Evolutionary conservation across 2,888 invertebrate species (phyloP), one percentile per base, ranked within the genome.

Genomic region (Gymnocheta viridis): DNA sequence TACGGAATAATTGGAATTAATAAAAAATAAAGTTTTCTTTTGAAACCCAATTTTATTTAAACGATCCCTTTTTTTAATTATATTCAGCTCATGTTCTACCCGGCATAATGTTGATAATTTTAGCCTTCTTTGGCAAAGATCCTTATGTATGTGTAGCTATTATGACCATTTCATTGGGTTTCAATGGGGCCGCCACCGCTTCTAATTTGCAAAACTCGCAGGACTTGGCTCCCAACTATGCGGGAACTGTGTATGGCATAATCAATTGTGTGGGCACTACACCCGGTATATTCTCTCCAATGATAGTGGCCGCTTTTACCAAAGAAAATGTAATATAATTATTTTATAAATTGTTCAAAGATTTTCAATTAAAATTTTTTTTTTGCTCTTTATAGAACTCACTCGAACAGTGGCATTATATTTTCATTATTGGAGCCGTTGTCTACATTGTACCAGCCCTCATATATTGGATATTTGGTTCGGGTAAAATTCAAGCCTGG

Each of bases 201-300:
- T 93, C 94, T 2, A 94, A 94, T 88, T 90, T 94, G 85, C 94
- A 94, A 85, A 94, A 94, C 86, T 91, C 94, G 62, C 94, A 96
- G 92, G 96, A 96, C 90, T 91, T 96, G 76, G 94, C 96, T 0
- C 96, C 96, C 0, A 95, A 94, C 87, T 96, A 94, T 88, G 95
- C 95, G 2, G 96, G 95, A 49, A 94, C 95, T 14, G 90, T 96
- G 10, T 95, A 95, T 86, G 96, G 96, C 6, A 94, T 96, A 1
- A 95, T 95, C 72, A 96, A 96, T 89, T 95, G 95, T 79, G 91
- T 96, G 82, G 96, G 95, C 19, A 94, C 94, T 64, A 93, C 94
- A 0, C 93, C 96, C 0, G 96, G 96, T 12, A 94, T 96, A 85
- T 94, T 96, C 73, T 93, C 95, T n/a, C 95, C 96, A 0, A 91